Conservation (phyloP, 2,113 vertebrate genomes). For the Alexandromys fortis region DNA sequence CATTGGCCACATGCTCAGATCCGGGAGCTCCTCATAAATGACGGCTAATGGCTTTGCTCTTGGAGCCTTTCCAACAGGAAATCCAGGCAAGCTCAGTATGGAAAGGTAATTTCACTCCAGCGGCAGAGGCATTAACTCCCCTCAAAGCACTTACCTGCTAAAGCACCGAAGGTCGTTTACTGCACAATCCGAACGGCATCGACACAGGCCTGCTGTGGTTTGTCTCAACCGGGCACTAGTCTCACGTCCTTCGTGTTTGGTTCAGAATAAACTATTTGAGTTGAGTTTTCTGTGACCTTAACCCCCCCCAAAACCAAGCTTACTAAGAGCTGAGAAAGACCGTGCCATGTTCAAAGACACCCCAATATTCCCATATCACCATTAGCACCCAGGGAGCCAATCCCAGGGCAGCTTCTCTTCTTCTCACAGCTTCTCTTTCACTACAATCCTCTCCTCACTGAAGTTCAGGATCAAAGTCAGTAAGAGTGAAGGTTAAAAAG, state of each 20-base stretch:
- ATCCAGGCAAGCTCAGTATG: background rate
- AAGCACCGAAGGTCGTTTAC: background rate
- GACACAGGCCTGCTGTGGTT: background rate
- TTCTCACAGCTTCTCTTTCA: background rate
- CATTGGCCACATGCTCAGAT: background rate
- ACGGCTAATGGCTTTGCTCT: background rate
- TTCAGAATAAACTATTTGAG: background rate
- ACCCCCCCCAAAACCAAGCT: background rate
- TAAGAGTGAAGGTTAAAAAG: background rate
- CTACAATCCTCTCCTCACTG: background rate
- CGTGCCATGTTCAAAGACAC: background rate
- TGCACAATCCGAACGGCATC: background rate
- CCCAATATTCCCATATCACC: background rate
- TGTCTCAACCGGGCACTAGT: background rate
- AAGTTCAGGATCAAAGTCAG: background rate
- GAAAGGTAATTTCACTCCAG: conserved; percentile 12
- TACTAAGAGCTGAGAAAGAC: background rate
- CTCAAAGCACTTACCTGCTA: background rate
- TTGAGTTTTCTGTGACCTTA: background rate
- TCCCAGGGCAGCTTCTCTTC: background rate
- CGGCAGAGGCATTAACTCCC: background rate
- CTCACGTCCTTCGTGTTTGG: background rate
- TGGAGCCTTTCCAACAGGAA: conserved; percentile 48
- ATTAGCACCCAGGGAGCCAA: background rate
- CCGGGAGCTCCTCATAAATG: background rate